These are phyloP conservation scores for Tetragonisca angustula DNA, from an alignment of 2,888 invertebrate species.

Conservation along the genomic window DNA sequence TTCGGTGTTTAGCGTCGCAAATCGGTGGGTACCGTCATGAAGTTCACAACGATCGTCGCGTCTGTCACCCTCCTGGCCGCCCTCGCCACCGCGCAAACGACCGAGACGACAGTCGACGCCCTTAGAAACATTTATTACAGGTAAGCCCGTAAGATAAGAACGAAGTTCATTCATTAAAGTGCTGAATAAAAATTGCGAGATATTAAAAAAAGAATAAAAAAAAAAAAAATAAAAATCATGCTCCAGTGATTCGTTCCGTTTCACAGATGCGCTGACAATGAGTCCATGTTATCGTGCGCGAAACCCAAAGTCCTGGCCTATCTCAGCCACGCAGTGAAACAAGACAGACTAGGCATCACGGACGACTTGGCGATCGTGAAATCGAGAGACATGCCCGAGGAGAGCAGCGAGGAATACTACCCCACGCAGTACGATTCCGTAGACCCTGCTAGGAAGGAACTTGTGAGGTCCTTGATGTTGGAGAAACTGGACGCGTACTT, in stretches of 20 bases:
- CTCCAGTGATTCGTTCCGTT: neutral
- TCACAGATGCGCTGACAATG: conserved; percentile 79
- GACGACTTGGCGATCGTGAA: conserved; percentile 90
- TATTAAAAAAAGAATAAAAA: neutral
- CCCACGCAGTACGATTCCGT: conserved; percentile 74
- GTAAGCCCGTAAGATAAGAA: conserved; percentile 62
- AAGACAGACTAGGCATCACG: conserved; percentile 90
- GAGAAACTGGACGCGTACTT: conserved; percentile 91
- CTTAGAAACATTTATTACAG: conserved; percentile 80
- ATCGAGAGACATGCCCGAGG: conserved; percentile 84
- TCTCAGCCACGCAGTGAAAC: conserved; percentile 88
- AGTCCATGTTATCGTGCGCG: conserved; percentile 86
- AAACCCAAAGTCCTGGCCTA: conserved; percentile 92
- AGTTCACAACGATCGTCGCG: conserved; percentile 72
- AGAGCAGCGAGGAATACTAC: conserved; percentile 83
- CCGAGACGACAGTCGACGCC: conserved; percentile 76
- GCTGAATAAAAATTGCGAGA: neutral
- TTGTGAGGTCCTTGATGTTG: conserved; percentile 86
- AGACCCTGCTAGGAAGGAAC: conserved; percentile 80
- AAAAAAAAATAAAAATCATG: too few relatives aligned
- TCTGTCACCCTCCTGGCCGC: conserved; percentile 74
- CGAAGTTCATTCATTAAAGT: neutral
- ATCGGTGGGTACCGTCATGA: conserved; percentile 79
- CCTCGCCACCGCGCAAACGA: conserved; percentile 70
- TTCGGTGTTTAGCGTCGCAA: conserved; percentile 82